A percentile compares a stretch with the other conserved stretches of the same genome.
These are phyloP conservation scores for Mycetomoellerius zeteki DNA, from an alignment of 1,140 invertebrate genomes.

Conservation along the genomic window DNA sequence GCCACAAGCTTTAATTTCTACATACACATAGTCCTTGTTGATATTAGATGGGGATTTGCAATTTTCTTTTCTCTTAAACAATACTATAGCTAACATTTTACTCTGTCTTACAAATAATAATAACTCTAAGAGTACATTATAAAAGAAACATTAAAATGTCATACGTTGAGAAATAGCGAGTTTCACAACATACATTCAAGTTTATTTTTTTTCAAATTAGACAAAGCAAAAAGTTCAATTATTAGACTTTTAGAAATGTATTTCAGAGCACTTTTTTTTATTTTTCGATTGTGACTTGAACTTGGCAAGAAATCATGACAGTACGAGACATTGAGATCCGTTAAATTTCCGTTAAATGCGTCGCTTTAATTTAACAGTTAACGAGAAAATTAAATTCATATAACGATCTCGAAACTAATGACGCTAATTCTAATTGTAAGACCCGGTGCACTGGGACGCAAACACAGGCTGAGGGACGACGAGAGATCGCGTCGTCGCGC, in stretches of 20 bases:
- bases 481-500: slow-evolving; percentile 65
- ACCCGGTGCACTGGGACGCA: not conserved
- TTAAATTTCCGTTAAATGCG: not conserved
- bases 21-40: slow-evolving; percentile 4
- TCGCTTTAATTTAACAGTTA: not conserved
- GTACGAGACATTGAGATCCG: not conserved
- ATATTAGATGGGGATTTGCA: not conserved
- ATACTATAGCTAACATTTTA: not conserved
- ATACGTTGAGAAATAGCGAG: not conserved
- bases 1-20: slow-evolving; percentile 37
- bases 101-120: not conserved
- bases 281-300: not conserved
- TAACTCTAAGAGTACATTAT: not conserved
- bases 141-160: not conserved
- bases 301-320: not conserved
- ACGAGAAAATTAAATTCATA: not conserved
- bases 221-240: not conserved
- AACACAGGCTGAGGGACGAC: slow-evolving; percentile 25
- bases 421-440: slow-evolving; percentile 27
- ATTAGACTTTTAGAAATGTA: not conserved
- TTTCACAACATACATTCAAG: not conserved
- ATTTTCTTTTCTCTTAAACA: slow-evolving; percentile 6
- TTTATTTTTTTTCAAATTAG: not conserved
- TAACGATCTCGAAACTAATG: slow-evolving; percentile 19
- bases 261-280: not conserved